A percentile compares a stretch with the other conserved stretches of the same genome.
phyloP scores from a whole-genome alignment of 2,888 invertebrate genomes.

The Hydrotaea diabolus region DNA sequence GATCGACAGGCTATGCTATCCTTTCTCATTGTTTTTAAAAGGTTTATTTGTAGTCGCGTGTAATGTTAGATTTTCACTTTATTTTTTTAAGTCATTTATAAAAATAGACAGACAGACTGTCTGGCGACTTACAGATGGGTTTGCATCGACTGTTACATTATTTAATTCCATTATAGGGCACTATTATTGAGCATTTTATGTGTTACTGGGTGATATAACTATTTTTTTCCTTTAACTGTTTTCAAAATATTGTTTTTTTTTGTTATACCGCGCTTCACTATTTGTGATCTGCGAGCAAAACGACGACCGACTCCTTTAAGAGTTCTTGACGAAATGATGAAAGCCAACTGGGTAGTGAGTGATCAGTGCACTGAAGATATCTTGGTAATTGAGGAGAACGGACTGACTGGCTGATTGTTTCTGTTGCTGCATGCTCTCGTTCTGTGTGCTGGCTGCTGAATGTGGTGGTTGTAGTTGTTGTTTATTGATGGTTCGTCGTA shows the following conservation, averaged over 20 bases:
- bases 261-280: not conserved
- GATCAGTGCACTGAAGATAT: too few relatives aligned
- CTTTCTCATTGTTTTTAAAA: too few relatives aligned
- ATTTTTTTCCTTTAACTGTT: not conserved
- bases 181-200: not conserved
- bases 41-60: not conserved
- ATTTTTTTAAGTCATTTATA: constrained; percentile 1
- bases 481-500: constrained; percentile 28
- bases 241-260: not conserved
- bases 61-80: not conserved
- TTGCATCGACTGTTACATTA: constrained; percentile 67
- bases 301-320: constrained; percentile 53
- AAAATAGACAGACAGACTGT: not conserved
- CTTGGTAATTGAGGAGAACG: not conserved
- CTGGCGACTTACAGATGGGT: constrained; percentile 51
- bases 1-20: too few relatives aligned
- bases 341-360: not conserved
- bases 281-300: not conserved
- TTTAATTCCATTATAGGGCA: constrained; percentile 64
- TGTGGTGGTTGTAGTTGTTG: not conserved
- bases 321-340: constrained; percentile 62
- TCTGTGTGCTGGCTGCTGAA: constrained; percentile 9
- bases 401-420: not conserved
- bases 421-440: too few relatives aligned
- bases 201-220: not conserved